Conservation (phyloP, 2,113 vertebrate species). For the Ptychochromis oligacanthus region DNA sequence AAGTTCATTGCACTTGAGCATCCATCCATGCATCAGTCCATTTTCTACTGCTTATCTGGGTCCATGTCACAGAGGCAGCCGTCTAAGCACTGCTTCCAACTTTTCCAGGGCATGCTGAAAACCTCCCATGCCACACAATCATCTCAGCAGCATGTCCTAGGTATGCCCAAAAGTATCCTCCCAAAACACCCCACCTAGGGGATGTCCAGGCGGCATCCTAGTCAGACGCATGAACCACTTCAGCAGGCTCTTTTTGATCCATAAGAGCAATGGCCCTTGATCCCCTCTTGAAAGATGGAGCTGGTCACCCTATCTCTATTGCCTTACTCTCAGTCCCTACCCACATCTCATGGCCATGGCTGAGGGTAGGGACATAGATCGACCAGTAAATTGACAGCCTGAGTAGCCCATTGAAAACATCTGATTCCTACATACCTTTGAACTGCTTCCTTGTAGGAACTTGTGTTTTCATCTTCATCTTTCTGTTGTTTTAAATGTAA, state of each 20-base stretch:
- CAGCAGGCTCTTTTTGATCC: neutral
- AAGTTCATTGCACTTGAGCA: neutral
- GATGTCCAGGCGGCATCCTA: neutral
- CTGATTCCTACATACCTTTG: neutral
- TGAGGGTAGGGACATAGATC: neutral
- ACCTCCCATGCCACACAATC: neutral
- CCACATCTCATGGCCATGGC: neutral
- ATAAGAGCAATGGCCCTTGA: neutral
- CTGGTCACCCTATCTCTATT: neutral
- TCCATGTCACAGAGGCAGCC: neutral
- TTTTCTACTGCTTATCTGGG: neutral
- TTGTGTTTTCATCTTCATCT: neutral
- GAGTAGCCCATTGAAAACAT: neutral
- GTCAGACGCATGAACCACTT: neutral
- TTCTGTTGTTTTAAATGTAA: conserved; percentile 12
- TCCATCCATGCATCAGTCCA: neutral
- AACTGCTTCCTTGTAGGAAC: neutral
- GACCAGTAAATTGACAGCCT: neutral
- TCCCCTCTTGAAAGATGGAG: neutral
- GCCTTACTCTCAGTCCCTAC: neutral
- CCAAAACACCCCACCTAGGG: neutral
- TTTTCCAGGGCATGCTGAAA: neutral
- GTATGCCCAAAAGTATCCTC: neutral
- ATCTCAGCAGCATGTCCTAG: neutral
- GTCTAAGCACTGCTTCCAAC: neutral